A percentile compares a stretch with the other conserved stretches of the same genome.
phyloP scores from a whole-genome alignment of 2,797 vertebrate species.

The Crotalus adamanteus region DNA sequence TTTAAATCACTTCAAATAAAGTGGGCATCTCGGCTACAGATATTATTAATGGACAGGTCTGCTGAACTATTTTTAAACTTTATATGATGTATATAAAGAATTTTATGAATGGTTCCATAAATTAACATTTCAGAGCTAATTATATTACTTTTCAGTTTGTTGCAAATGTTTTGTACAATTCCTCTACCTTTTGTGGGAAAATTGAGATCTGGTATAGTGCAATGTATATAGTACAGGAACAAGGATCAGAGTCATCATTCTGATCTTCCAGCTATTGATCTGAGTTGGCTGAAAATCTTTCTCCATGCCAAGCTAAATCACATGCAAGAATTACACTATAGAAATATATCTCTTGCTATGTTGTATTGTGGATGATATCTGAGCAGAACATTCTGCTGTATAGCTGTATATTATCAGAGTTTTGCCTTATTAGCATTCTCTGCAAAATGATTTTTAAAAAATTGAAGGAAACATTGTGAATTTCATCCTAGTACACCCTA shows the following conservation, averaged over 20 bases:
- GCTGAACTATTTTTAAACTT: not conserved
- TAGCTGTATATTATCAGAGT: not conserved
- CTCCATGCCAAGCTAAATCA: not conserved
- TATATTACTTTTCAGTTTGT: not conserved
- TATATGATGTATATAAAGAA: not conserved
- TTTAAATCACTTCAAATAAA: constrained; percentile 50
- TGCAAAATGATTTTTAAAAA: not conserved
- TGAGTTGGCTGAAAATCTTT: not conserved
- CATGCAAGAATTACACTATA: not conserved
- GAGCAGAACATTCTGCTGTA: not conserved
- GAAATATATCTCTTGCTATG: not conserved
- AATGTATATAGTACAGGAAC: not conserved
- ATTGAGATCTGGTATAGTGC: not conserved
- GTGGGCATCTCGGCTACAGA: not conserved
- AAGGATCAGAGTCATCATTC: not conserved
- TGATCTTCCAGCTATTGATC: not conserved
- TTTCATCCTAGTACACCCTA: not conserved
- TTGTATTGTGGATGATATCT: not conserved
- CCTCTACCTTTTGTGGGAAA: not conserved
- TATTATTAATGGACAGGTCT: not conserved
- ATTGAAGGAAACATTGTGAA: not conserved
- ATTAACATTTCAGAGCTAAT: not conserved
- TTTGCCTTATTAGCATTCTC: not conserved
- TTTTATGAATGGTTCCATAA: not conserved
- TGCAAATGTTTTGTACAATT: not conserved